These are phyloP conservation scores for Atlantisia rogersi DNA, from an alignment of 2,113 vertebrate genomes.

Conservation along the genomic window DNA sequence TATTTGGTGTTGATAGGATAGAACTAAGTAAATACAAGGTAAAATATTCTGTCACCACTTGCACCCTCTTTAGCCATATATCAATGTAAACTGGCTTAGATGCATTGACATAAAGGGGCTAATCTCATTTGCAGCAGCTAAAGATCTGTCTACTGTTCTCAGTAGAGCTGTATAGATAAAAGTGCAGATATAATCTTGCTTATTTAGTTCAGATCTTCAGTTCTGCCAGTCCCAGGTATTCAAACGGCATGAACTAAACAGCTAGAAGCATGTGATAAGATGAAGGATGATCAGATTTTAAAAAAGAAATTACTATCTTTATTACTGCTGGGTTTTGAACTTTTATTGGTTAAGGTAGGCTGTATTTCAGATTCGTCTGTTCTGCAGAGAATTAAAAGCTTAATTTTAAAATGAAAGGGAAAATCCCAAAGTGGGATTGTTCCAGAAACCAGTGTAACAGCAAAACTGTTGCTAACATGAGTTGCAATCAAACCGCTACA, in stretches of 20 bases:
- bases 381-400: constrained; percentile 15
- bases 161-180: constrained; percentile 43
- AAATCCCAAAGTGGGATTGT: neutral
- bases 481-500: neutral
- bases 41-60: constrained; percentile 30
- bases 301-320: neutral
- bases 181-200: constrained; percentile 40
- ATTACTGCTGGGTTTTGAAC: constrained; percentile 4
- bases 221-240: neutral
- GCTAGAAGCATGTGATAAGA: neutral
- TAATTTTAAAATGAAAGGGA: constrained; percentile 5
- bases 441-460: constrained; percentile 18
- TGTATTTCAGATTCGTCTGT: constrained; percentile 4
- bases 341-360: neutral
- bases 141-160: constrained; percentile 51
- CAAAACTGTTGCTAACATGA: neutral
- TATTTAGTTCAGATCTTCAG: neutral
- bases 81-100: constrained; percentile 14
- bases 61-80: neutral
- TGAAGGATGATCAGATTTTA: neutral
- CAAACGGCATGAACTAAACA: neutral
- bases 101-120: constrained; percentile 7
- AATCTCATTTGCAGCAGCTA: constrained; percentile 57
- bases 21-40: neutral
- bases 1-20: neutral